Base-by-base conservation (phyloP, 2,113 vertebrate species). In the Struthidea cinerea region DNA sequence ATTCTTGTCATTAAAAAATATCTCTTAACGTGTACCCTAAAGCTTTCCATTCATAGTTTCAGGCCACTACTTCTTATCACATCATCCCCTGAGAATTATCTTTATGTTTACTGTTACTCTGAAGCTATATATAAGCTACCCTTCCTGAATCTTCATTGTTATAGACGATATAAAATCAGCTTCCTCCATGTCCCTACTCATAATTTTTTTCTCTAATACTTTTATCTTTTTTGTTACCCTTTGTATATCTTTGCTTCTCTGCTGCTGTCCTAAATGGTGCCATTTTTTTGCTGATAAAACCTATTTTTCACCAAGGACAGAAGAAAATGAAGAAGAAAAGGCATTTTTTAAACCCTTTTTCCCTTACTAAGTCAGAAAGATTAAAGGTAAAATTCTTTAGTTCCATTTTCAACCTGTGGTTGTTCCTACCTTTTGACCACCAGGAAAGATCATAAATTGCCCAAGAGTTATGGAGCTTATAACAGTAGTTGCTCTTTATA, bases 381-480 rank as follows among this genome's bases (percentile, higher is more conserved):
- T 75, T 78, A 95, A 95, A 92, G 49, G 26, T 61, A 71, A 93
- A 90, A 92, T 56, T 83, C 50, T 76, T 33, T 33, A 74, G 15
- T 61, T 91, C 30, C 59, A 30, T 74, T 94, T 91, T 81, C 79
- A 67, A n/a, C 55, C 71, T 68, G 59, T 70, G 68, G 16, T 35
- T 90, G 26, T 27, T 93, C 71, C 35, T 73, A 20, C 80, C 55
- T 65, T 94, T 86, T 88, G 79, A 90, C 35, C 82, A 94, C 59
- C 30, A 85, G 59, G 33, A 94, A 90, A 89, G 39, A 91, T 76
- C 26, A 88, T 74, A 86, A 93, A 93, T 73, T 93, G 65, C 53
- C 37, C 46, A 79, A 41, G 81, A 82, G 26, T 94, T 91, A 79
- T 2, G 1, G 65, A 93, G 49, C 8, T 91, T 78, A 52, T 64